Base-by-base conservation (phyloP, 2,113 vertebrate species). In the Fregetta grallaria region DNA sequence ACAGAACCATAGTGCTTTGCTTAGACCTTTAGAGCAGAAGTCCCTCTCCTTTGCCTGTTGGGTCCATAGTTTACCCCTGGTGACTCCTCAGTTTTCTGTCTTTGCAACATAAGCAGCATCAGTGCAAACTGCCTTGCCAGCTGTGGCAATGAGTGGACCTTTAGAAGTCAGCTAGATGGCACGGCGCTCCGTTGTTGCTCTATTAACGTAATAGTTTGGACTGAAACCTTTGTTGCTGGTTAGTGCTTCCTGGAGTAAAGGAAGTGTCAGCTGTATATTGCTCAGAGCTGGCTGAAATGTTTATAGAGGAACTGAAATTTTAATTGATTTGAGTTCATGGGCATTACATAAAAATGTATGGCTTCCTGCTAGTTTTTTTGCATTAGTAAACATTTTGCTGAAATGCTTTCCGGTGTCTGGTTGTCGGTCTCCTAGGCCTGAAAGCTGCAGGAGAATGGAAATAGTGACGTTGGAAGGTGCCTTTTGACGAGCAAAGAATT, bases 271-370 rank as follows among this genome's bases (percentile, higher is more conserved):
- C 92, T 96, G 52, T 30, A 11, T 84, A 76, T 95, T 94, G 82
- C 87, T 94, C 92, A 95, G 90, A 96, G 88, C 90, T 97, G 96
- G 96, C 95, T 93, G 96, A 86, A 92, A 95, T 9, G 11, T 97
- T 97, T 97, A 97, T 95, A 95, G 93, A 95, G 97, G 97, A 97
- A 97, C 96, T 58, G 52, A 96, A 95, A 73, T 95, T 94, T 96
- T 95, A 67, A 94, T 93, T 96, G 85, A 93, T 94, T 96, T 88
- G 59, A 68, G 36, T 95, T 97, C 95, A 96, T 74, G 63, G 47
- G 45, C 73, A 86, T 89, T 92, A 90, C 52, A 87, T 92, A 93
- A 96, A 96, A 94, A 86, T 36, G 38, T 75, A 91, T 63, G 55
- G 58, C 79, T 97, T 97, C 85, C 95, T 95, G 84, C 58, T 95